A percentile compares a stretch with the other conserved stretches of the same genome.
These are phyloP conservation scores for Eulemur rufifrons DNA, from an alignment of 2,113 vertebrate species.

Conservation along the genomic window DNA sequence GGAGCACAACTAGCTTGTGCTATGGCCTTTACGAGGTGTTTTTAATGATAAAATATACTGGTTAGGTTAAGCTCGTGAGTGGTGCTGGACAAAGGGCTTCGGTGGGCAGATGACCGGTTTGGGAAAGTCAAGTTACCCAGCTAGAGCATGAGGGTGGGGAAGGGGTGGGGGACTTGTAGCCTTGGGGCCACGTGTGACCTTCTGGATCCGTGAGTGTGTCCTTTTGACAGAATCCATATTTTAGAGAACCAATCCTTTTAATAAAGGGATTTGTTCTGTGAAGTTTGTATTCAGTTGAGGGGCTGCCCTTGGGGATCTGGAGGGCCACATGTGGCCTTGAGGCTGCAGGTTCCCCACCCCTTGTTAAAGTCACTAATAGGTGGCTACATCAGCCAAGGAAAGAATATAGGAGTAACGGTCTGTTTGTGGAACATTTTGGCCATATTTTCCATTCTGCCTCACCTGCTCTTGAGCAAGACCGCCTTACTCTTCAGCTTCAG, in stretches of 20 bases:
- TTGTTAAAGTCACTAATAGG: not conserved
- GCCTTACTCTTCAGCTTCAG: not conserved
- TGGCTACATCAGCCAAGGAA: not conserved
- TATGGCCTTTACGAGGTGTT: not conserved
- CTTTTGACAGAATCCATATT: no score
- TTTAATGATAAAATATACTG: not conserved
- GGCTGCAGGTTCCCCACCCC: no score
- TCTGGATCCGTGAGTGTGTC: no score
- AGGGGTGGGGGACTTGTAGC: not conserved
- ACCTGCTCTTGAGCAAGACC: not conserved
- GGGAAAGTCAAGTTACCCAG: not conserved
- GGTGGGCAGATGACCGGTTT: not conserved
- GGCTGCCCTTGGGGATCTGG: no score
- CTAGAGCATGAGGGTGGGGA: not conserved
- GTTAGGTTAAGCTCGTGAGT: not conserved
- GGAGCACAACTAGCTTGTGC: not conserved
- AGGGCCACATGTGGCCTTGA: no score
- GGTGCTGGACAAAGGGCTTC: not conserved
- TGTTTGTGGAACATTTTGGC: not conserved
- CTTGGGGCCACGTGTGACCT: no score
- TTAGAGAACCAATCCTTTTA: no score
- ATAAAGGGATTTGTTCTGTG: no score
- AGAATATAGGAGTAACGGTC: not conserved
- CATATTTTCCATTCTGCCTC: not conserved
- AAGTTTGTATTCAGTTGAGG: no score